phyloP scores from a whole-genome alignment of 2,888 invertebrate species.

The Lepidochitona cinerea region DNA sequence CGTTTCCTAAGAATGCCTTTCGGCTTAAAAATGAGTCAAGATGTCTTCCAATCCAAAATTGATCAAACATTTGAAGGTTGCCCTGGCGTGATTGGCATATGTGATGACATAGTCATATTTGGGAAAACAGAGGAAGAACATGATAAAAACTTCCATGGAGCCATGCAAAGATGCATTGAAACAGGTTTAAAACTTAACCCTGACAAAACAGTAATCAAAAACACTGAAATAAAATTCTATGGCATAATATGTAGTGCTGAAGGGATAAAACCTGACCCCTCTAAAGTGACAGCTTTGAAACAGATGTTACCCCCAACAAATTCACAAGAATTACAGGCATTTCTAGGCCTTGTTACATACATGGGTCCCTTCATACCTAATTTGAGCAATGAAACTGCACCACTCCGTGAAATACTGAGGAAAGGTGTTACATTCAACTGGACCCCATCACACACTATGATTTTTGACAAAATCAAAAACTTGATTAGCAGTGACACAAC shows the following conservation, averaged over 20 bases:
- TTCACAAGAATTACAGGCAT: conserved; percentile 21
- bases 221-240: conserved; percentile 23
- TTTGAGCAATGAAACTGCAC: conserved; percentile 12
- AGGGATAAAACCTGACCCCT: conserved; percentile 29
- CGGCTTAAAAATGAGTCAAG: conserved; percentile 6
- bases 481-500: background rate
- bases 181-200: conserved; percentile 12
- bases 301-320: conserved; percentile 18
- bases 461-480: too few relatives aligned
- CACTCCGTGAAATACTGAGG: conserved; percentile 19
- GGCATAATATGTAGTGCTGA: conserved; percentile 17
- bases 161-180: conserved; percentile 1
- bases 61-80: conserved; percentile 15
- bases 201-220: conserved; percentile 6
- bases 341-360: conserved; percentile 29
- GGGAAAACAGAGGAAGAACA: conserved; percentile 7
- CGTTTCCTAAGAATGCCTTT: background rate
- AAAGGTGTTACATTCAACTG: conserved; percentile 22
- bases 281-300: conserved; percentile 18
- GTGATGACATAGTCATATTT: conserved; percentile 6
- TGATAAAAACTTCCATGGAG: background rate
- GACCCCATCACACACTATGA: conserved; percentile 15
- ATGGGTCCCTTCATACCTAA: too few relatives aligned
- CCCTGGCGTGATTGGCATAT: conserved; percentile 7
- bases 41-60: conserved; percentile 12